phyloP scores from a whole-genome alignment of 2,113 vertebrate genomes.

The Nycticryphes semicollaris region DNA sequence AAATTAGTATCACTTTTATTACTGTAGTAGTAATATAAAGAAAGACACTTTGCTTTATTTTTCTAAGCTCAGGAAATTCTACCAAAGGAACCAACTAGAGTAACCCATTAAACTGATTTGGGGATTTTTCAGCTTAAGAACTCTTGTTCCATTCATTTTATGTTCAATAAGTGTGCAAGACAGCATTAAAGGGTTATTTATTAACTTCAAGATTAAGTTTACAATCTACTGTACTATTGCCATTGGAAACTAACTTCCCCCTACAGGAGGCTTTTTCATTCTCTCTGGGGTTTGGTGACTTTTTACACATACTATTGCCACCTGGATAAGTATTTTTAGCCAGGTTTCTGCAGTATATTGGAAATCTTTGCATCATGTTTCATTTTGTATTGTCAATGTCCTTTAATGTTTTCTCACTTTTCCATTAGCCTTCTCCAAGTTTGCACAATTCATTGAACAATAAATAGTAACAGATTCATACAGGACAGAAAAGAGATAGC shows the following conservation, averaged over 20 bases:
- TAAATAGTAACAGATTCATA: not conserved
- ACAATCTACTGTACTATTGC: not conserved
- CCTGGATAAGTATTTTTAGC: not conserved
- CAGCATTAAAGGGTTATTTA: not conserved
- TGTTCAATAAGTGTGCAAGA: not conserved
- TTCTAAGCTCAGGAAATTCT: not conserved
- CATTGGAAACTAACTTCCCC: not conserved
- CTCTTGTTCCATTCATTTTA: not conserved
- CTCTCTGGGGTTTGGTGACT: not conserved
- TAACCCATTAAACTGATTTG: not conserved
- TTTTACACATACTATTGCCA: not conserved
- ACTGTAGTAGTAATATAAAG: not conserved
- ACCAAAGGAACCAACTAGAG: not conserved
- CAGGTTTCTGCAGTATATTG: not conserved
- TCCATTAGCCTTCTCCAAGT: not conserved
- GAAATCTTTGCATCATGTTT: not conserved
- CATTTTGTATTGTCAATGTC: not conserved
- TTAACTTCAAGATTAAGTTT: not conserved
- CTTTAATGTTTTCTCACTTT: not conserved
- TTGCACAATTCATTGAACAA: not conserved
- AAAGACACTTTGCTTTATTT: not conserved
- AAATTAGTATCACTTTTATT: not conserved
- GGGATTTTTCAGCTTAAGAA: not conserved
- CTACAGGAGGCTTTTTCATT: not conserved
- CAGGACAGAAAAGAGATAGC: not conserved